Base-by-base conservation (phyloP, 2,797 vertebrate species). In the Arrhamphus sclerolepis region DNA sequence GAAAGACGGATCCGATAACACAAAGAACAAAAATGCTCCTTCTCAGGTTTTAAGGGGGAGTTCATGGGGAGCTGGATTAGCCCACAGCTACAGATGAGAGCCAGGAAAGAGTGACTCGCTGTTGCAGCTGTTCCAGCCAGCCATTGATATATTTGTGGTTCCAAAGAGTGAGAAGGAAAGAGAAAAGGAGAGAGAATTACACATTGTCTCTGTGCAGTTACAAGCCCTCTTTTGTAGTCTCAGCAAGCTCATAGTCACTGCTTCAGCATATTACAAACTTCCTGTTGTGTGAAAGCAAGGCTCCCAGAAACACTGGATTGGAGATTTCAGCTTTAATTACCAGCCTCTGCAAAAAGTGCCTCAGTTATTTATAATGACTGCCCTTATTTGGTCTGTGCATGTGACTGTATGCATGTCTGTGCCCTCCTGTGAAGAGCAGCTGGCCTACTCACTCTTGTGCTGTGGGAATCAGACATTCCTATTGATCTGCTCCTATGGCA, bases 401-500 rank as follows among this genome's bases (percentile, higher is more conserved):
- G 41, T 40, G 62, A 46, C 52, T 70, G 49, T 55, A 17, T 38
- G 46, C 18, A 29, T 73, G 44, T 28, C 58, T 22, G 61, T 39
- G 43, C 43, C 67, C 70, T 72, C 69, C 70, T 74, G 72, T 63
- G 53, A 78, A 55, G 73, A 88, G 77, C 87, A 91, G 87, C 88
- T 90, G 90, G 81, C 72, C 56, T 44, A n/a, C 64, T 77, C 66
- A 59, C 61, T 83, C 44, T 61, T 46, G 63, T 82, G 83, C 75
- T 73, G 51, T 82, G 84, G 90, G 86, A 88, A 85, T 87, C 81
- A 84, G 80, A 87, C 86, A 81, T 89, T 91, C 80, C 70, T 89
- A 92, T 91, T 90, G 91, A 93, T 92, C 89, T 18, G 80, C 74
- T 87, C 86, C 73, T 76, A 44, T 29, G 80, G 80, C 88, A 87